phyloP scores from a whole-genome alignment of 2,113 vertebrate genomes.

The Geococcyx californianus region DNA sequence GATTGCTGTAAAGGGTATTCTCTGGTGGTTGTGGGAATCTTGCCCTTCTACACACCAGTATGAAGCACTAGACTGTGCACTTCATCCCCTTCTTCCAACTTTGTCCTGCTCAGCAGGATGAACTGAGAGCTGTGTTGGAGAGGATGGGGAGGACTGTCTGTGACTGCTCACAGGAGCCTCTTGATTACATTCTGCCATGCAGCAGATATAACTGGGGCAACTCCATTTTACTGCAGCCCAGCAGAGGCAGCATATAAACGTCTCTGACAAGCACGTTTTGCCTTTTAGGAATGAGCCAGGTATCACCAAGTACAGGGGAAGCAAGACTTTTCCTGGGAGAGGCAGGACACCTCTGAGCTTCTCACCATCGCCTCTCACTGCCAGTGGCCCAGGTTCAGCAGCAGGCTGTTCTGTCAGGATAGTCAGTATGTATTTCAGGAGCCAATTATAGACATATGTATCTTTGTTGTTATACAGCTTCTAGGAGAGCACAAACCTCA shows the following conservation, averaged over 20 bases:
- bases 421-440: conserved; percentile 70
- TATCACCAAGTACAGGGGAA: conserved; percentile 59
- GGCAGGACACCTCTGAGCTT: conserved; percentile 5
- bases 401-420: conserved; percentile 52
- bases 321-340: conserved; percentile 34
- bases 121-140: not conserved
- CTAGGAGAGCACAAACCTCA: not conserved
- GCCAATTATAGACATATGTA: not conserved
- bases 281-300: conserved; percentile 66
- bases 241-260: not conserved
- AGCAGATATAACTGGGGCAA: not conserved
- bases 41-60: not conserved
- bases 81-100: not conserved
- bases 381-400: conserved; percentile 48
- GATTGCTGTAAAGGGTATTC: not conserved
- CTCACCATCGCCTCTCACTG: conserved; percentile 28
- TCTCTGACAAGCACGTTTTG: conserved; percentile 50
- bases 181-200: not conserved
- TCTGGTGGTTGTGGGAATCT: not conserved
- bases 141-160: not conserved
- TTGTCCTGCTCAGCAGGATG: not conserved
- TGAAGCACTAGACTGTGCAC: not conserved
- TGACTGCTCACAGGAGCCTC: not conserved
- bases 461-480: conserved; percentile 5
- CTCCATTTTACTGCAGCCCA: not conserved